These are phyloP conservation scores for Tetranychus cinnabarinus DNA, from an alignment of 1,140 invertebrate species.

Conservation along the genomic window DNA sequence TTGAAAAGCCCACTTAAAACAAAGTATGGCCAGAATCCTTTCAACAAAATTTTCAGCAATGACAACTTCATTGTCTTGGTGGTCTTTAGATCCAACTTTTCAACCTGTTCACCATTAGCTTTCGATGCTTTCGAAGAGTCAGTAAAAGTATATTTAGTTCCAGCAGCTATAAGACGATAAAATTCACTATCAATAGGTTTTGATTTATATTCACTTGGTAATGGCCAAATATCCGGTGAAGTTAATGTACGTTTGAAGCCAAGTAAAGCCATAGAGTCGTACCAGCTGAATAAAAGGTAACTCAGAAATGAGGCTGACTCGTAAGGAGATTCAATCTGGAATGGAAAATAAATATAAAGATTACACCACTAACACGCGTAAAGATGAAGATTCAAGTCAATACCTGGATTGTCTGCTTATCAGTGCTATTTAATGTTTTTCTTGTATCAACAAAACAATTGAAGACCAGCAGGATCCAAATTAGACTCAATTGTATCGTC, in stretches of 20 bases:
- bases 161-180: too few species aligned
- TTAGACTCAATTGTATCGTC: too few species aligned
- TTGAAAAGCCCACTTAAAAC: too few species aligned
- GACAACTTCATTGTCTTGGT: background rate
- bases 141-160: conserved; percentile 17
- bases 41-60: conserved; percentile 13
- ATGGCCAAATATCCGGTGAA: background rate
- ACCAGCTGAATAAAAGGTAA: conserved; percentile 70
- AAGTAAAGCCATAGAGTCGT: conserved; percentile 29
- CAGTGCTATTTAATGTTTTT: too few species aligned
- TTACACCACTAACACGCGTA: too few species aligned
- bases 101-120: background rate
- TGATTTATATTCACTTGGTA: conserved; percentile 39
- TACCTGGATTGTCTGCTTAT: too few species aligned
- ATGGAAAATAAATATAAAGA: too few species aligned
- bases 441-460: too few species aligned
- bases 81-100: too few species aligned
- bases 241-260: conserved; percentile 6
- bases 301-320: conserved; percentile 62
- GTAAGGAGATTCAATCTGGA: conserved; percentile 34
- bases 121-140: conserved; percentile 36
- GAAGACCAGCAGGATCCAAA: too few species aligned
- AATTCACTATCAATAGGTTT: conserved; percentile 11
- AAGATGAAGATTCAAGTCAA: background rate
- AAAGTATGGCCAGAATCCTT: too few species aligned